Conservation (phyloP, 2,888 invertebrate species). For the Meteorus cinctellus region DNA sequence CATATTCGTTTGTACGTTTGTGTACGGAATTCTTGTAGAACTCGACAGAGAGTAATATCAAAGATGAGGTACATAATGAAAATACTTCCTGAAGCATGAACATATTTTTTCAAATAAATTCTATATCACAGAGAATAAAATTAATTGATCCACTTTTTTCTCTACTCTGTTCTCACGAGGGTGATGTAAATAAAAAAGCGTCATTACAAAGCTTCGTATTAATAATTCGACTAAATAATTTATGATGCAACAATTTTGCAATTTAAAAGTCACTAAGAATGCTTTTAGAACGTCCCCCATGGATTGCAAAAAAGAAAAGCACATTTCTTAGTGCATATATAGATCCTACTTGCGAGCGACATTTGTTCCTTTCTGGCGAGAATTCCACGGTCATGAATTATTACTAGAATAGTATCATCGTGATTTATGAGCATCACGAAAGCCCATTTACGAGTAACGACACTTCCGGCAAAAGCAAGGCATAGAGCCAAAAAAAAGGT, state of each 20-base stretch:
- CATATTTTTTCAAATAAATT: no score
- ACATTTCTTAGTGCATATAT: neutral
- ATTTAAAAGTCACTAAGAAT: neutral
- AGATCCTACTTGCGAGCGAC: neutral
- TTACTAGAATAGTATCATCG: constrained; percentile 39
- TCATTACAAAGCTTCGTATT: neutral
- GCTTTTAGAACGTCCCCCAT: neutral
- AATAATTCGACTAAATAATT: neutral
- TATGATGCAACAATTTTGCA: neutral
- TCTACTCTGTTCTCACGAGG: no score
- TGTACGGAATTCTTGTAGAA: no score
- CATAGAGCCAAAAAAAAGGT: constrained; percentile 10
- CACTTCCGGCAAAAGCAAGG: constrained; percentile 29
- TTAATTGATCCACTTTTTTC: no score
- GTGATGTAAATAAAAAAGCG: neutral
- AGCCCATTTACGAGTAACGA: constrained; percentile 37
- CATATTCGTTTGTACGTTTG: no score
- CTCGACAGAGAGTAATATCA: no score
- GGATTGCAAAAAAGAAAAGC: neutral
- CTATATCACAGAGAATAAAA: no score
- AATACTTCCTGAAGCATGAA: no score
- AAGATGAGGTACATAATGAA: no score
- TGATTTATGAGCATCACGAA: constrained; percentile 46
- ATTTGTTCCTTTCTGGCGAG: constrained; percentile 14
- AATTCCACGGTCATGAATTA: constrained; percentile 24